A percentile compares a stretch with the other conserved stretches of the same genome.
Conservation (phyloP, 2,888 invertebrate genomes). For the Drosophila neutralis region DNA sequence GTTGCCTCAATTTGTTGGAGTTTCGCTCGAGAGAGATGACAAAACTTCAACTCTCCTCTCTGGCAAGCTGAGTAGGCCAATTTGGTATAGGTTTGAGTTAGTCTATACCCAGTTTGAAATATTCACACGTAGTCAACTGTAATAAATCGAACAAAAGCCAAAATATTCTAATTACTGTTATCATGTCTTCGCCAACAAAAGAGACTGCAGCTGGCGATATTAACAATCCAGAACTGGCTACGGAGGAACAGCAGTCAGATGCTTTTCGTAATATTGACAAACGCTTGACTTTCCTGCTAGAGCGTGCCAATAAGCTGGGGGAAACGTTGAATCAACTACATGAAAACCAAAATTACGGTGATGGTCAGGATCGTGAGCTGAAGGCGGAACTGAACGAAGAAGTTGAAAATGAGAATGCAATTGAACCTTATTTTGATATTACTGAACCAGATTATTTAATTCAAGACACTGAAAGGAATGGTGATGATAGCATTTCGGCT, state of each 20-base stretch:
- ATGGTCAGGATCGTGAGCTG: neutral
- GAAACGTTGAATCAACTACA: constrained; percentile 11
- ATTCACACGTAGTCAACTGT: neutral
- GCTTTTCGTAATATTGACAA: constrained; percentile 42
- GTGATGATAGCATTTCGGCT: neutral
- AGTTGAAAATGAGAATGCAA: neutral
- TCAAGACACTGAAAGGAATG: neutral
- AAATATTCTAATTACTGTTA: neutral
- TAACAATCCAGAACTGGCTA: neutral
- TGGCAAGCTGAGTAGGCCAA: constrained; percentile 38
- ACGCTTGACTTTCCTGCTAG: constrained; percentile 38
- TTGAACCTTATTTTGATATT: constrained; percentile 2
- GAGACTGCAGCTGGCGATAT: neutral
- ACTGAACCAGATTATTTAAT: neutral
- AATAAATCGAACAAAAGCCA: neutral
- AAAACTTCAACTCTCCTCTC: constrained; percentile 10
- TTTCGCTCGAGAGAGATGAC: constrained; percentile 6
- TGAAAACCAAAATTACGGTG: neutral
- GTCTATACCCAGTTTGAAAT: neutral
- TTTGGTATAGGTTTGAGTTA: neutral
- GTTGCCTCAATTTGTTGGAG: constrained; percentile 2
- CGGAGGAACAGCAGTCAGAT: neutral
- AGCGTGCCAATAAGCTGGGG: neutral
- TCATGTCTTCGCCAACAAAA: constrained; percentile 31
- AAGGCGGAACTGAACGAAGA: neutral